Base-by-base conservation (phyloP, 2,797 vertebrate genomes). In the Avahi laniger region DNA sequence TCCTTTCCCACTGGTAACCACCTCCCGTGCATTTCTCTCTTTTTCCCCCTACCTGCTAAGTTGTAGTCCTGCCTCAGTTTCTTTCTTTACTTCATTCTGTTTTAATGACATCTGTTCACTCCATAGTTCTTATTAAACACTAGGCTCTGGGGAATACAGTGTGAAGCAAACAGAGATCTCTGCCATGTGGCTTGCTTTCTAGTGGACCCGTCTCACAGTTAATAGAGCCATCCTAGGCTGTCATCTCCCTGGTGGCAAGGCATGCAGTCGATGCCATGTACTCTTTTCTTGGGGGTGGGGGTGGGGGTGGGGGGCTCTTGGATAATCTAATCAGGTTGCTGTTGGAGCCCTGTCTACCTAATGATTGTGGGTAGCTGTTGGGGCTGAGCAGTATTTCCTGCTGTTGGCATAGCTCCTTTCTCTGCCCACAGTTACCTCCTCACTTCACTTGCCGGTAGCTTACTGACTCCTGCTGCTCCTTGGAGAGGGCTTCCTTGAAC, bases 231-330 rank as follows among this genome's bases (percentile, higher is more conserved):
- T 4, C 50, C 35, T 14, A 14, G 65, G 48, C 30, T 81, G 46
- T 22, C 20, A 0, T 26, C 35, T 88, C 63, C n/a, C 15, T 2
- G 26, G 35, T 70, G 78, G 43, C 70, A 2, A 33, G 52, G 18
- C 79, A 9, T 30, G 14, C 11, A 30, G 14, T 67, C 22, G 14
- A 2, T 7, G 43, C 10, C 12, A 7, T 50, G 1, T 17, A 0
- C 33, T 48, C 5, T 48, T 38, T 65, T 1, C 26, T 8, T 17
- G 54, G 65, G n/a, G n/a, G n/a, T n/a, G n/a, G n/a, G n/a, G n/a
- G n/a, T n/a, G n/a, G n/a, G n/a, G n/a, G n/a, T n/a, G n/a, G n/a
- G n/a, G n/a, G 41, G 24, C 18, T 35, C 22, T 26, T 5, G 9
- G 43, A 17, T 5, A 26, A 33, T 35, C n/a, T 14, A 1, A 17